Evolutionary conservation across 1,140 invertebrate species (phyloP).

Genomic region (Melitaea cinxia): DNA sequence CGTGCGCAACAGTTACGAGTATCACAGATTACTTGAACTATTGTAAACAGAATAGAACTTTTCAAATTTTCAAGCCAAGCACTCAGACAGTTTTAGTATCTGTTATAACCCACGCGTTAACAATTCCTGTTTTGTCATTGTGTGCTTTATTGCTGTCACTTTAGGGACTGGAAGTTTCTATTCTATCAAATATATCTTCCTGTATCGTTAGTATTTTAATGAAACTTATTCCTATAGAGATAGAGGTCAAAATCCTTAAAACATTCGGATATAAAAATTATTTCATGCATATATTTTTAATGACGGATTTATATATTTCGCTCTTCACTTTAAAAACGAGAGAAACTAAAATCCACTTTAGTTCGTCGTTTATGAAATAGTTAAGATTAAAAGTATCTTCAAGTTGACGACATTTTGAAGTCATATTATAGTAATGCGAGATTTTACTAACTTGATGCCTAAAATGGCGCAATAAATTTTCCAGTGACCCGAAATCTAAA

Average conservation of each 20-base stretch:
- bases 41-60: slow-evolving; percentile 4
- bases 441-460: neutral
- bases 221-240: neutral
- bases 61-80: neutral
- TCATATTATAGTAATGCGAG: neutral
- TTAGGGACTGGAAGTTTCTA: neutral
- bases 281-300: slow-evolving; percentile 7
- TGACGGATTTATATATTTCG: slow-evolving; percentile 1
- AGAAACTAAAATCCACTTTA: slow-evolving; percentile 1
- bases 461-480: too few species aligned
- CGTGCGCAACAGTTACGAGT: neutral
- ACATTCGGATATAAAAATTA: neutral
- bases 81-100: slow-evolving; percentile 4
- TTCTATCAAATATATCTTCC: neutral
- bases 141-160: neutral
- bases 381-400: neutral
- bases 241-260: neutral
- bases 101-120: neutral
- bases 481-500: too few species aligned
- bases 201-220: neutral
- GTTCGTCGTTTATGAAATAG: neutral
- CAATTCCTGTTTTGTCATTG: neutral
- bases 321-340: neutral
- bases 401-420: neutral
- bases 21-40: neutral